These are phyloP conservation scores for Hyposoter didymator DNA, from an alignment of 2,888 invertebrate genomes.

Conservation along the genomic window DNA sequence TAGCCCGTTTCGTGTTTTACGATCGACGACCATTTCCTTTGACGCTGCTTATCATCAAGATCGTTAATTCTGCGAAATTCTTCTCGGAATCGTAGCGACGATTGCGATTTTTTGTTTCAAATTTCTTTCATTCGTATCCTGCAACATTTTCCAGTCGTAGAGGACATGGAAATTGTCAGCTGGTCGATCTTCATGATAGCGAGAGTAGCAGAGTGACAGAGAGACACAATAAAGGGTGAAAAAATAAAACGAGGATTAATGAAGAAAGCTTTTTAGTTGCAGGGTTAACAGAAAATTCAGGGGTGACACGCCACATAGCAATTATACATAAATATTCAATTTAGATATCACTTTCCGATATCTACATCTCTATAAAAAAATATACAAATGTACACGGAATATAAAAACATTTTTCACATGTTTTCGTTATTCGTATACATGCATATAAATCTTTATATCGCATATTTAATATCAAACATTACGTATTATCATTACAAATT, in stretches of 20 bases:
- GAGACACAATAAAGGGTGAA: slow-evolving; percentile 63
- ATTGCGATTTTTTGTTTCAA: background rate
- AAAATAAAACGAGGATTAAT: slow-evolving; percentile 63
- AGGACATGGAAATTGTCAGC: slow-evolving; percentile 8
- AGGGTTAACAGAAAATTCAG: slow-evolving; percentile 63
- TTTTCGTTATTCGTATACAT: slow-evolving; percentile 20
- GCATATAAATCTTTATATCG: slow-evolving; percentile 47
- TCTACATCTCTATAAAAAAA: slow-evolving; percentile 40
- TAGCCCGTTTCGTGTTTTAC: slow-evolving; percentile 29
- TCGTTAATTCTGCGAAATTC: background rate
- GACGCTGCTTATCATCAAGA: slow-evolving; percentile 43
- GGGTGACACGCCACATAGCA: slow-evolving; percentile 69
- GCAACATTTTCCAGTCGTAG: background rate
- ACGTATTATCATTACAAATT: slow-evolving; percentile 73
- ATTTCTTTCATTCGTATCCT: background rate
- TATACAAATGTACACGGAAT: slow-evolving; percentile 37
- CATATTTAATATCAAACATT: slow-evolving; percentile 68
- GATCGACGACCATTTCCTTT: slow-evolving; percentile 9
- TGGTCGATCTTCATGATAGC: slow-evolving; percentile 35
- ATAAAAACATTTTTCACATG: background rate
- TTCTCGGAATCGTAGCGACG: background rate
- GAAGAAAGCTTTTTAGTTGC: slow-evolving; percentile 61
- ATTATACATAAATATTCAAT: slow-evolving; percentile 59
- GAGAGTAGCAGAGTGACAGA: slow-evolving; percentile 51
- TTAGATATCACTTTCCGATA: slow-evolving; percentile 53